These are phyloP conservation scores for Apteryx owenii DNA, from an alignment of 2,113 vertebrate genomes.

Conservation along the genomic window DNA sequence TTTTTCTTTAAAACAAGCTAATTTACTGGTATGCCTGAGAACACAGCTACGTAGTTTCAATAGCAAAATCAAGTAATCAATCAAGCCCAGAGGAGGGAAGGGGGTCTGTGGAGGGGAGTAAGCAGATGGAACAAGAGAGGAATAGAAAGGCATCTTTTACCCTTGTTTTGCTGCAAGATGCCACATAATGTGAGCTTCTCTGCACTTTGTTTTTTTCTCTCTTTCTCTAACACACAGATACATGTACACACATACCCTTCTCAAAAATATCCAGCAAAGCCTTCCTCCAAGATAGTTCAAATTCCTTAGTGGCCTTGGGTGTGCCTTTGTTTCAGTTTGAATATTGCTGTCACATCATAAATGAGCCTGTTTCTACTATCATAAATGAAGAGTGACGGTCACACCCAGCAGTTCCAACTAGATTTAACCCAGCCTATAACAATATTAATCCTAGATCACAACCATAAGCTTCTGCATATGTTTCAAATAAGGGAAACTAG, in stretches of 20 bases:
- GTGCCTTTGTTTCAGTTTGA: constrained; percentile 46
- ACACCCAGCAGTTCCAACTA: constrained; percentile 55
- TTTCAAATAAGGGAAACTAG: constrained; percentile 61
- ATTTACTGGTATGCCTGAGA: neutral
- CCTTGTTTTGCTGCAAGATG: neutral
- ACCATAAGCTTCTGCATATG: constrained; percentile 62
- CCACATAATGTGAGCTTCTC: neutral
- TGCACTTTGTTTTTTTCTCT: neutral
- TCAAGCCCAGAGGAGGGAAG: neutral
- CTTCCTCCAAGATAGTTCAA: constrained; percentile 3
- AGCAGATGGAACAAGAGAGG: neutral
- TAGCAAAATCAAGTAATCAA: neutral
- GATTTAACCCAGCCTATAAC: constrained; percentile 42
- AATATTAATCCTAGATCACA: constrained; percentile 63
- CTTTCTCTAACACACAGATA: neutral
- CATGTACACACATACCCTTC: neutral
- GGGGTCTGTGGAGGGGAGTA: accelerated
- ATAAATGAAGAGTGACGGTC: constrained; percentile 64
- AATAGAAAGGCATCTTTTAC: neutral
- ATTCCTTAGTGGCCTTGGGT: constrained; percentile 40
- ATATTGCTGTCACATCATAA: constrained; percentile 48
- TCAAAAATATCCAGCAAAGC: neutral
- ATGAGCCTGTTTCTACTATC: constrained; percentile 49
- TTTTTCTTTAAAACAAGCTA: neutral
- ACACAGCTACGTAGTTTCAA: neutral